These are phyloP conservation scores for Arrhamphus sclerolepis DNA, from an alignment of 2,797 vertebrate genomes.

Conservation along the genomic window DNA sequence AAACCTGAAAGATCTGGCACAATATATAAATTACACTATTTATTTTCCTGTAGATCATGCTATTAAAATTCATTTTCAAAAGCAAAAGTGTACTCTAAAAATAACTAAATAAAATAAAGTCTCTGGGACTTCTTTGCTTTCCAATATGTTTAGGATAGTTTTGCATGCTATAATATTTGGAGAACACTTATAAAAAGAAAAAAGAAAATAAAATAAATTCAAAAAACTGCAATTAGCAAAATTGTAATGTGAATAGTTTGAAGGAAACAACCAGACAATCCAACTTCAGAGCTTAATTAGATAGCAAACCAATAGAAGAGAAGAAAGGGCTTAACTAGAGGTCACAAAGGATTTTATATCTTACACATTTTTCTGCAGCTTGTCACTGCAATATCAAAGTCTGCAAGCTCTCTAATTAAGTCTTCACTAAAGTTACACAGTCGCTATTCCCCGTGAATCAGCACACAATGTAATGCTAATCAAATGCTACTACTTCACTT, in stretches of 20 bases:
- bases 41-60: conserved; percentile 2
- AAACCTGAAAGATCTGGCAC: conserved; percentile 10
- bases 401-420: conserved; percentile 81
- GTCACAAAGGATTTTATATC: conserved; percentile 77
- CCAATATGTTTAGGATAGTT: conserved; percentile 17
- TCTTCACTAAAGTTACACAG: conserved; percentile 54
- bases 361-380: conserved; percentile 73
- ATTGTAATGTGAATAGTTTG: conserved; percentile 40
- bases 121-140: not conserved
- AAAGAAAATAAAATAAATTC: no score
- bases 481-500: conserved; percentile 68
- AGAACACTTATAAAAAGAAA: conserved; percentile 28
- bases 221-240: conserved; percentile 63
- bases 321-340: conserved; percentile 77
- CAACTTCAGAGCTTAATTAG: conserved; percentile 77
- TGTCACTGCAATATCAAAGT: conserved; percentile 80
- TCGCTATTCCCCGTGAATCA: conserved; percentile 73
- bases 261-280: conserved; percentile 55
- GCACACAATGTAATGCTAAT: conserved; percentile 71
- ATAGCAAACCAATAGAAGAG: conserved; percentile 69
- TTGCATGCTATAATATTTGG: conserved; percentile 39
- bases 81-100: no score
- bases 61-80: not conserved
- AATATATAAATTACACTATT: not conserved
- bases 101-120: no score